These are phyloP conservation scores for Ammospiza nelsoni DNA, from an alignment of 2,113 vertebrate genomes.

Conservation along the genomic window DNA sequence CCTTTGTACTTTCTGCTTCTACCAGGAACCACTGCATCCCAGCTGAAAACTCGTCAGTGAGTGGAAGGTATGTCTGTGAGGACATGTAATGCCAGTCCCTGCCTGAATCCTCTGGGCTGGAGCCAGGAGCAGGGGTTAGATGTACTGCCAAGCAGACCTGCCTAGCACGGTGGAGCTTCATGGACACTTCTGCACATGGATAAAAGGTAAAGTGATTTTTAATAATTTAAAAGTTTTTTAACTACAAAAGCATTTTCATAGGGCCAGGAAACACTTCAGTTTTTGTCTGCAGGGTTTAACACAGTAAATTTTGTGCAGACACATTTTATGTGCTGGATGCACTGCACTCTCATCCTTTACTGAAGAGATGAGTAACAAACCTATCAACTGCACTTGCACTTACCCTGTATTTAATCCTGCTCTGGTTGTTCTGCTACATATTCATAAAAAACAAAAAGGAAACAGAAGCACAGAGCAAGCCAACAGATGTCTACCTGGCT, in stretches of 20 bases:
- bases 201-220: neutral
- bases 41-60: neutral
- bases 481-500: conserved; percentile 66
- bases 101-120: neutral
- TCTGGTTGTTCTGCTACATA: conserved; percentile 56
- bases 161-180: neutral
- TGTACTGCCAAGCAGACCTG: neutral
- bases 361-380: neutral
- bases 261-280: neutral
- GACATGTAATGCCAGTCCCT: rapidly evolving
- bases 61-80: neutral
- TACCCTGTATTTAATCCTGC: conserved; percentile 8
- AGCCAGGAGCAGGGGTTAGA: neutral
- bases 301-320: neutral
- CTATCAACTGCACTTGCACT: neutral
- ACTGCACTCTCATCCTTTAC: neutral
- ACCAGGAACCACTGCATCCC: neutral
- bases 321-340: neutral
- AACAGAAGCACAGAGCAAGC: conserved; percentile 61
- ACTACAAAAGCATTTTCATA: neutral
- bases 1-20: neutral
- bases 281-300: neutral
- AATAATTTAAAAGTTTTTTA: neutral
- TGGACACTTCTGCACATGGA: neutral
- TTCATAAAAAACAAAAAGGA: conserved; percentile 27